phyloP scores from a whole-genome alignment of 2,888 invertebrate genomes.

The Hyalella azteca region DNA sequence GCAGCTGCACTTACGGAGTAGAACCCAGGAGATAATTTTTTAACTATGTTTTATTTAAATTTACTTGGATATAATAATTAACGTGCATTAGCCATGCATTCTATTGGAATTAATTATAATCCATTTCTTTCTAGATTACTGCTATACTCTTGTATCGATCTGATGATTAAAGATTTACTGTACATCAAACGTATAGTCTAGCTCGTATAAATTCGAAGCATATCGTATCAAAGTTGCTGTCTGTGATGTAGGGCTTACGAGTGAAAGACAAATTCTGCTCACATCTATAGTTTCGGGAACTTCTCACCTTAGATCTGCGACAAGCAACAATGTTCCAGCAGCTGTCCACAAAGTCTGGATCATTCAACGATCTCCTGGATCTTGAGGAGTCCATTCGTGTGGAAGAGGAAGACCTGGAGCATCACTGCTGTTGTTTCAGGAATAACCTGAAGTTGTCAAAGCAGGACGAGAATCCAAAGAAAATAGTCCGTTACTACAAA shows the following conservation, averaged over 20 bases:
- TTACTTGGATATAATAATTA: too few species aligned
- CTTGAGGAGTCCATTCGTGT: constrained; percentile 7
- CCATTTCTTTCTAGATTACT: too few species aligned
- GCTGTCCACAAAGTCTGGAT: constrained; percentile 30
- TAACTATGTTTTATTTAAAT: too few species aligned
- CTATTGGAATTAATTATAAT: too few species aligned
- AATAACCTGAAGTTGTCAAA: constrained; percentile 30
- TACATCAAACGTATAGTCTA: too few species aligned
- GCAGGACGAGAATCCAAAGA: constrained; percentile 25
- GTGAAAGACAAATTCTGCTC: neutral
- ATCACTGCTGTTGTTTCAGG: constrained; percentile 34
- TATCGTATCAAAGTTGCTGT: neutral
- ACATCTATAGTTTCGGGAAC: neutral
- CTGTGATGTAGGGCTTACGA: neutral
- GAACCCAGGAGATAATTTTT: too few species aligned
- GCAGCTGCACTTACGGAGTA: too few species aligned
- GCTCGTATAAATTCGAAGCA: too few species aligned
- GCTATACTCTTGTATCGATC: too few species aligned
- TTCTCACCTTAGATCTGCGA: neutral
- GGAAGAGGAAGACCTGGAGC: constrained; percentile 28
- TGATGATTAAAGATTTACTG: too few species aligned
- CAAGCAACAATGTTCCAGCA: constrained; percentile 1
- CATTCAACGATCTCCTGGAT: constrained; percentile 29
- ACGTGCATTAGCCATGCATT: too few species aligned
- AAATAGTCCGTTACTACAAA: constrained; percentile 31